Conservation (phyloP, 2,797 vertebrate genomes). For the Clarias laeviceps region DNA sequence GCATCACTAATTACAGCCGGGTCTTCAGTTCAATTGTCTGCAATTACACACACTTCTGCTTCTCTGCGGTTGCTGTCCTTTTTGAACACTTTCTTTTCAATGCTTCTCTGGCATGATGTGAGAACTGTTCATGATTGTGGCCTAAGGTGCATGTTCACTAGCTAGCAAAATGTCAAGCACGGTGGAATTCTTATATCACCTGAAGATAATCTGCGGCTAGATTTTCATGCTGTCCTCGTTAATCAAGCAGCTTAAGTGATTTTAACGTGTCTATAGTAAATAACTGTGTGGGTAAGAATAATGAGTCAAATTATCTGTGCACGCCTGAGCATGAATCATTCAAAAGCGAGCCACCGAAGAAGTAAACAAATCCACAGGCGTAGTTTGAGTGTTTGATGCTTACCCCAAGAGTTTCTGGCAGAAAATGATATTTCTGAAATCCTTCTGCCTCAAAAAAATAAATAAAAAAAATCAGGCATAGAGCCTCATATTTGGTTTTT, state of each 20-base stretch:
- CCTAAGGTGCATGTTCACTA: neutral
- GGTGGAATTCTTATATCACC: slow-evolving; percentile 14
- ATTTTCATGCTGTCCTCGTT: slow-evolving; percentile 5
- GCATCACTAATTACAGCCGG: slow-evolving; percentile 41
- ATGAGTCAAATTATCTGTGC: slow-evolving; percentile 50
- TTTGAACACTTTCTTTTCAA: neutral
- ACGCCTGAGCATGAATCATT: slow-evolving; percentile 55
- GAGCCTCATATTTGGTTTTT: neutral
- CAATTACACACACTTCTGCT: neutral
- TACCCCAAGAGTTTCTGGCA: neutral
- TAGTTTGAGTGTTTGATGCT: slow-evolving; percentile 23
- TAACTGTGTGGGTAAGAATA: slow-evolving; percentile 31
- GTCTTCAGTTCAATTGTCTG: slow-evolving; percentile 5
- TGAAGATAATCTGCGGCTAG: slow-evolving; percentile 10
- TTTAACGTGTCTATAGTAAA: slow-evolving; percentile 47
- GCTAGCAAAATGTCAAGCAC: neutral
- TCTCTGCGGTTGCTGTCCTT: neutral
- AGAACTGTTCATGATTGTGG: neutral
- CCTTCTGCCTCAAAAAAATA: neutral
- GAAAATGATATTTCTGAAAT: neutral
- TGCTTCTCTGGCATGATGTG: neutral
- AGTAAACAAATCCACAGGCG: slow-evolving; percentile 49
- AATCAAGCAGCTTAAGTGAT: slow-evolving; percentile 21
- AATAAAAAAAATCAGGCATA: neutral
- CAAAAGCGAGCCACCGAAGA: slow-evolving; percentile 31